phyloP scores from a whole-genome alignment of 2,888 invertebrate species.

The Dione juno region DNA sequence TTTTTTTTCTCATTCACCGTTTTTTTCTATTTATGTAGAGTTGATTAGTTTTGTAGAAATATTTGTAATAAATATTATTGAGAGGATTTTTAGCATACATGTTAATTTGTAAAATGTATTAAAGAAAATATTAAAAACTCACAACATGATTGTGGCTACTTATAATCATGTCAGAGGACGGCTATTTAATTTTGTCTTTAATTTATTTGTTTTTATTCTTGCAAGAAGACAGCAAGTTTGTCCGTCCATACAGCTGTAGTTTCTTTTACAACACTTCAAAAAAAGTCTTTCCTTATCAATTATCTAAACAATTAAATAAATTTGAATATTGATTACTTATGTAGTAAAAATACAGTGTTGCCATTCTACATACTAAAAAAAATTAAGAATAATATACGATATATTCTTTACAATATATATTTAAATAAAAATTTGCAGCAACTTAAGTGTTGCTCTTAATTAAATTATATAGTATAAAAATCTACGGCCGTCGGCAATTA shows the following conservation, averaged over 20 bases:
- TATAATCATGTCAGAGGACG: neutral
- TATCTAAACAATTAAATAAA: conserved; percentile 3
- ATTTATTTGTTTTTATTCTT: conserved; percentile 24
- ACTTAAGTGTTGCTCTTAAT: conserved; percentile 9
- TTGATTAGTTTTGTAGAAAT: too few relatives aligned
- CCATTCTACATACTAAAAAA: conserved; percentile 22
- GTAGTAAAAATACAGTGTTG: conserved; percentile 12
- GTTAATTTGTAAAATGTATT: too few relatives aligned
- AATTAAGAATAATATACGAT: neutral
- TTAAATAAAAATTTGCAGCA: conserved; percentile 10
- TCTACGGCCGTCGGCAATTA: conserved; percentile 38
- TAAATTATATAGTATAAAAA: conserved; percentile 21
- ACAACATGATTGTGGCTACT: neutral
- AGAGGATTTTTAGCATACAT: too few relatives aligned
- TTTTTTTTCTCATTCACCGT: neutral
- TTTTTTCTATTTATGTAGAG: too few relatives aligned
- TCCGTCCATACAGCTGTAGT: conserved; percentile 56
- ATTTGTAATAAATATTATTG: too few relatives aligned
- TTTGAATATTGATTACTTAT: neutral
- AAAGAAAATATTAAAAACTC: too few relatives aligned
- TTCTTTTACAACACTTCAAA: conserved; percentile 2
- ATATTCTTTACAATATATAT: conserved; percentile 8
- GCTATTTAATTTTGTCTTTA: neutral
- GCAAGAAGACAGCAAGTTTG: conserved; percentile 51
- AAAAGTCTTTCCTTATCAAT: neutral